Conservation (phyloP, 2,797 vertebrate species). For the Sylvilagus floridanus region DNA sequence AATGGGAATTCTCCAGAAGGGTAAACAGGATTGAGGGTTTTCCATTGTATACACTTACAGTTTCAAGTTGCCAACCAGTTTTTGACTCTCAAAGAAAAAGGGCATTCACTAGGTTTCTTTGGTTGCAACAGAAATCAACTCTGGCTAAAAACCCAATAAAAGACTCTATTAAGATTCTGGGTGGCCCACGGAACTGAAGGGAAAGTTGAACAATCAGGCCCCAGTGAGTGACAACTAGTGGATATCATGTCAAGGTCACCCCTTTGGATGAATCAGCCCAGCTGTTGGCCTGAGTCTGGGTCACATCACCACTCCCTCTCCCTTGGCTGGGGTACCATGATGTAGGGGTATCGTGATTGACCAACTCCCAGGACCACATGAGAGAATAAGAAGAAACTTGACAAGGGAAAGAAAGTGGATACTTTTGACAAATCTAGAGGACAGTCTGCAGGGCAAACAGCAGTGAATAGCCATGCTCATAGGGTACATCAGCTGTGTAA, state of each 20-base stretch:
- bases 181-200: not conserved
- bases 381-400: not conserved
- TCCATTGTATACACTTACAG: not conserved
- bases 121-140: not conserved
- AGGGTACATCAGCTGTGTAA: not conserved
- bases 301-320: not conserved
- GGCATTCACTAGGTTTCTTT: not conserved
- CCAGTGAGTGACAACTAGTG: not conserved
- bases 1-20: not conserved
- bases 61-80: not conserved
- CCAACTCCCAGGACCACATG: not conserved
- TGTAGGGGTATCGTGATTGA: not conserved
- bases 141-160: not conserved
- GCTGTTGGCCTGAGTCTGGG: not conserved
- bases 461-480: no score
- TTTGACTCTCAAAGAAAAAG: conserved; percentile 5
- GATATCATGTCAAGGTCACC: not conserved
- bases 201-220: not conserved
- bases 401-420: not conserved
- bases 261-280: not conserved
- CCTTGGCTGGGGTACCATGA: not conserved
- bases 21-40: not conserved
- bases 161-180: not conserved
- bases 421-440: not conserved
- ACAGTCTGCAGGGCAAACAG: not conserved